Evolutionary conservation across 2,113 vertebrate species (phyloP).

Genomic region (Tiliqua scincoides): DNA sequence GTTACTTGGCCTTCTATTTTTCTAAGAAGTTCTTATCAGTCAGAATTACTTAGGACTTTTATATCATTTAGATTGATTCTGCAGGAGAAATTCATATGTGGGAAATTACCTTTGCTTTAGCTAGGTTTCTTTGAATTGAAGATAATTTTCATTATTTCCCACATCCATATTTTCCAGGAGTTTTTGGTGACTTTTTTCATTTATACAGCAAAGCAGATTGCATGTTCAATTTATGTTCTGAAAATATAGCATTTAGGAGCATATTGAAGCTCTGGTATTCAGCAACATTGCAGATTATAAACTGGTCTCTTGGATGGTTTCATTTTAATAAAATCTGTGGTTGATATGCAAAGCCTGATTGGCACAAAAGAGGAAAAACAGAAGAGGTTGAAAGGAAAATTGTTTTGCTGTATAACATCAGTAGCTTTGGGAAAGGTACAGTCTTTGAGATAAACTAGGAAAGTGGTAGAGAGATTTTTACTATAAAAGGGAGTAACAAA

Average conservation of each 20-base stretch:
- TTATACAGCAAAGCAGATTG: constrained; percentile 23
- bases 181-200: constrained; percentile 3
- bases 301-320: constrained; percentile 39
- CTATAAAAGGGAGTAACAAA: constrained; percentile 5
- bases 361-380: background rate
- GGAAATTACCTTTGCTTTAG: background rate
- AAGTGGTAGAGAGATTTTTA: constrained; percentile 10
- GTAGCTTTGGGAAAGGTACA: background rate
- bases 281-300: constrained; percentile 30
- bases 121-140: constrained; percentile 5
- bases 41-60: constrained; percentile 46
- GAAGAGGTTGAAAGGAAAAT: constrained; percentile 8
- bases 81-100: background rate
- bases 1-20: background rate
- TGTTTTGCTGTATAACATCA: constrained; percentile 31
- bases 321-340: constrained; percentile 23
- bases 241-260: constrained; percentile 39
- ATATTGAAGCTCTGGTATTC: background rate
- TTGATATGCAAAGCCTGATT: background rate
- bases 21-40: constrained; percentile 3
- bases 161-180: constrained; percentile 41
- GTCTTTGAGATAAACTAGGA: background rate
- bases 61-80: background rate
- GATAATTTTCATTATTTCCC: constrained; percentile 16
- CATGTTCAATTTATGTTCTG: constrained; percentile 4